These are phyloP conservation scores for Diloba caeruleocephala DNA, from an alignment of 2,888 invertebrate genomes.

Conservation along the genomic window DNA sequence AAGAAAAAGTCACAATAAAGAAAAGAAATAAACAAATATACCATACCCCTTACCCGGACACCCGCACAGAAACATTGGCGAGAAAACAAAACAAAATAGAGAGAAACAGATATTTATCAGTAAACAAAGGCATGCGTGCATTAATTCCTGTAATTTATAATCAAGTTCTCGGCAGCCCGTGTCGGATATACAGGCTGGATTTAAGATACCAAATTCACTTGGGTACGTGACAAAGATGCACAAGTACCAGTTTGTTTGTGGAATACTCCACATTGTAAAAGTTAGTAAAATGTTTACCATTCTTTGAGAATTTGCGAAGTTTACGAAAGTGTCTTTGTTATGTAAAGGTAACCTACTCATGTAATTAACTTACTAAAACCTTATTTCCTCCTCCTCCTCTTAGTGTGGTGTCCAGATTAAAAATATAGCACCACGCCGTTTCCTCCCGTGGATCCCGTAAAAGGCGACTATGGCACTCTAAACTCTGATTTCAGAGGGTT, in stretches of 20 bases:
- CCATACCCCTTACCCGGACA: constrained; percentile 21
- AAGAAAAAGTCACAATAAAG: constrained; percentile 1
- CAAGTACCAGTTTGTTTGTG: constrained; percentile 39
- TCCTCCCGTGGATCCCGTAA: too few species aligned
- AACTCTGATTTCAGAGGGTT: too few species aligned
- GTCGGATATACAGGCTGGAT: constrained; percentile 45
- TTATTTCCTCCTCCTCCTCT: too few species aligned
- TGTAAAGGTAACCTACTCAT: too few species aligned
- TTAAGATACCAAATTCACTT: constrained; percentile 51
- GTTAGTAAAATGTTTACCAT: constrained; percentile 25
- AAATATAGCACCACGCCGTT: too few species aligned
- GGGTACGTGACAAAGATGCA: constrained; percentile 47
- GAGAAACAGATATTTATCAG: constrained; percentile 46
- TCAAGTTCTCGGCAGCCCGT: constrained; percentile 50
- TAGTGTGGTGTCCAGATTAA: too few species aligned
- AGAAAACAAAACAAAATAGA: constrained; percentile 44
- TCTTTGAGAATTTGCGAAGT: constrained; percentile 31
- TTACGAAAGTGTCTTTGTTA: background rate
- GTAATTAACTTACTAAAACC: too few species aligned
- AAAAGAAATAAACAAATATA: constrained; percentile 14
- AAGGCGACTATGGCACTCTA: too few species aligned
- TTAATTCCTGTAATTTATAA: constrained; percentile 68
- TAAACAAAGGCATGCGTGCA: constrained; percentile 63
- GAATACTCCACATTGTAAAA: constrained; percentile 28
- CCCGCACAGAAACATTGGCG: constrained; percentile 22